phyloP scores from a whole-genome alignment of 2,113 vertebrate genomes.

The Mionectes macconnelli region DNA sequence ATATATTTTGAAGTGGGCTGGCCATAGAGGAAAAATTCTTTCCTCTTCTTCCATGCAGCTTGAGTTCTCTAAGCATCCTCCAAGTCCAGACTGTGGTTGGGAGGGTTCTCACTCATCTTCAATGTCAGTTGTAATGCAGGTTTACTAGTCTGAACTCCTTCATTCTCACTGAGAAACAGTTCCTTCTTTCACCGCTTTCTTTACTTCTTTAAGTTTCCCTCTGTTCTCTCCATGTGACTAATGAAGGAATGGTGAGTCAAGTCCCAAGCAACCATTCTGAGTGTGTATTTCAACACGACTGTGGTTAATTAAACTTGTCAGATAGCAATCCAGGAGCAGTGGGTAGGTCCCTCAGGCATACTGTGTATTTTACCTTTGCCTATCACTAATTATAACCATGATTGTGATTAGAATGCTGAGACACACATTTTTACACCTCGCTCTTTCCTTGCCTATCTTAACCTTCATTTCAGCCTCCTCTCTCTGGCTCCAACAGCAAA shows the following conservation, averaged over 20 bases:
- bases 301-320: slow-evolving; percentile 34
- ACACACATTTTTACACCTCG: background rate
- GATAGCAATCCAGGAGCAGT: background rate
- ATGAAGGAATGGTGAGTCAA: background rate
- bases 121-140: background rate
- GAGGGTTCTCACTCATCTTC: background rate
- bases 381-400: background rate
- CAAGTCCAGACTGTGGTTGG: background rate
- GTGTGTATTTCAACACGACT: background rate
- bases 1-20: background rate
- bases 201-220: background rate
- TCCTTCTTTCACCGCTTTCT: background rate
- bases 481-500: background rate
- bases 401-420: background rate
- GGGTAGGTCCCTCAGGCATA: background rate
- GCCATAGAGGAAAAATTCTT: background rate
- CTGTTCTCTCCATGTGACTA: background rate
- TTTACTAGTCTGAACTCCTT: background rate
- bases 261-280: background rate
- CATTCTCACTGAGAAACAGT: background rate
- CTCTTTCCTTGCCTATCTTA: background rate
- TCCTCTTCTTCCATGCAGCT: background rate
- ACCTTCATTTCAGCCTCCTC: background rate
- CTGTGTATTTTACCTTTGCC: background rate
- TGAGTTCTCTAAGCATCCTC: background rate